phyloP scores from a whole-genome alignment of 2,888 invertebrate species.

The Heliconius erato region DNA sequence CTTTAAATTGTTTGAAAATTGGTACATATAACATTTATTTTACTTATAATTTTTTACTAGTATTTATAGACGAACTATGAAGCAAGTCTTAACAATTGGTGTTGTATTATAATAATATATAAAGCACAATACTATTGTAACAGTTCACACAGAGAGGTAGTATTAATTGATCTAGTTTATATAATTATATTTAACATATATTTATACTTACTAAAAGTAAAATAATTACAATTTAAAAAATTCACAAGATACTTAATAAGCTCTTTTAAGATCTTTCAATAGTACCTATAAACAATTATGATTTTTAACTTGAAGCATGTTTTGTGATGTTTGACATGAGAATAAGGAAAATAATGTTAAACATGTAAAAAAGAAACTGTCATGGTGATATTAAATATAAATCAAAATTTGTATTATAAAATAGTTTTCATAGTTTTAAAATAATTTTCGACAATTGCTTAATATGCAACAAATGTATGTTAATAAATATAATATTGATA shows the following conservation, averaged over 20 bases:
- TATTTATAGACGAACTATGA: constrained; percentile 12
- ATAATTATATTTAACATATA: constrained; percentile 10
- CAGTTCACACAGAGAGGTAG: constrained; percentile 36
- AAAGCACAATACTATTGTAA: constrained; percentile 28
- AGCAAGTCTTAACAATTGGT: not conserved
- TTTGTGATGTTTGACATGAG: not conserved
- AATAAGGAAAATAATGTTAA: not conserved
- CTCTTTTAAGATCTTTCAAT: constrained; percentile 6
- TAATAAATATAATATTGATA: not conserved
- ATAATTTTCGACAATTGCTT: too few species aligned
- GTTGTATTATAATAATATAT: constrained; percentile 5
- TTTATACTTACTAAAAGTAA: constrained; percentile 11
- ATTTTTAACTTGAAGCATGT: not conserved
- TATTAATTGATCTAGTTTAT: constrained; percentile 42
- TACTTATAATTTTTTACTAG: not conserved
- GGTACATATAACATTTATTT: not conserved
- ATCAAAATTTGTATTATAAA: too few species aligned
- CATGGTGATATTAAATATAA: not conserved
- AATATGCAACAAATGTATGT: too few species aligned
- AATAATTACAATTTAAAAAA: constrained; percentile 8
- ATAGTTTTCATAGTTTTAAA: too few species aligned
- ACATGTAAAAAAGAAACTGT: not conserved
- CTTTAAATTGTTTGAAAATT: not conserved
- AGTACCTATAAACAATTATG: not conserved
- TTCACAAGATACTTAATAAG: constrained; percentile 8